These are phyloP conservation scores for Arion vulgaris DNA, from an alignment of 1,140 invertebrate species.

Conservation along the genomic window DNA sequence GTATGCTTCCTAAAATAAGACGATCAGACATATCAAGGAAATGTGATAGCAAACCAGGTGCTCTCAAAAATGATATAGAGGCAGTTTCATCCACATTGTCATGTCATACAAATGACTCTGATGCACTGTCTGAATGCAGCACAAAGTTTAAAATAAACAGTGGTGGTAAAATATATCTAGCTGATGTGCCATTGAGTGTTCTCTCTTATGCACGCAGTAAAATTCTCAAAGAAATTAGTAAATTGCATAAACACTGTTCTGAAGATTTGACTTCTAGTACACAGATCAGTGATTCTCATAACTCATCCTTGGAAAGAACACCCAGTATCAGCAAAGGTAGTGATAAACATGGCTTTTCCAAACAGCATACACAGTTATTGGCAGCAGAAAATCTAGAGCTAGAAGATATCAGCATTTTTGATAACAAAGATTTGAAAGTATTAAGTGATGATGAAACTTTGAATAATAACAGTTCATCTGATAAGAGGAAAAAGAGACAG, in stretches of 20 bases:
- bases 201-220: conserved; percentile 13
- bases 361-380: not conserved
- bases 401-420: not conserved
- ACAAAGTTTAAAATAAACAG: not conserved
- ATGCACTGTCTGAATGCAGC: not conserved
- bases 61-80: not conserved
- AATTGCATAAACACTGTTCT: not conserved
- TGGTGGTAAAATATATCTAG: conserved; percentile 10
- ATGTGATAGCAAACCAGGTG: not conserved
- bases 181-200: conserved; percentile 15
- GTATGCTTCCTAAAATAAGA: not conserved
- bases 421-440: not conserved
- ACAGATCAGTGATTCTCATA: not conserved
- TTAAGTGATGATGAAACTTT: too few species aligned
- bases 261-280: not conserved
- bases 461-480: not conserved
- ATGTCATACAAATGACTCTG: not conserved
- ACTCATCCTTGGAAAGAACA: not conserved
- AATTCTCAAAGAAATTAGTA: conserved; percentile 25
- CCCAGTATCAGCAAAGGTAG: not conserved
- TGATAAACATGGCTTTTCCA: not conserved
- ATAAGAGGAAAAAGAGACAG: not conserved
- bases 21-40: not conserved
- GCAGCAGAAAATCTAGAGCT: not conserved
- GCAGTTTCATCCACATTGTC: not conserved